Base-by-base conservation (phyloP, 2,888 invertebrate genomes). In the Sussaba pulchella region DNA sequence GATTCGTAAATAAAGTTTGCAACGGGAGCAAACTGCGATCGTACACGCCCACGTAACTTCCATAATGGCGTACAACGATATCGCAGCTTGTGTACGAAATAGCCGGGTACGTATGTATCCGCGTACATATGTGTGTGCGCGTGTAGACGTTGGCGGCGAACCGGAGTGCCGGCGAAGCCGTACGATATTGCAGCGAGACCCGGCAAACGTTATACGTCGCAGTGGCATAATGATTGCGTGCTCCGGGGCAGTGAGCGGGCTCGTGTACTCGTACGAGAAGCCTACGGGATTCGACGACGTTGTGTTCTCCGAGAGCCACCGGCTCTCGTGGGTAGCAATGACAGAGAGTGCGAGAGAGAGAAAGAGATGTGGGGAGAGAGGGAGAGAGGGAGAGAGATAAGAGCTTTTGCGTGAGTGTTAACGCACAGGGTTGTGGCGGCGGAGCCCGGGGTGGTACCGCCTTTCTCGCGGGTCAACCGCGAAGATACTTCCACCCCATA, bases 1-100 rank as follows among this genome's bases (percentile, higher is more conserved):
- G 87, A 89, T 91, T 90, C 89, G 88, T 90, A 91, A 91, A 90
- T 90, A 90, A 90, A 91, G 89, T 90, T 89, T 88, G 90, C 89
- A 90, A 88, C n/a, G 81, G 85, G 86, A 87, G 88, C 87, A 88
- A 89, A 91, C 90, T 90, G 90, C 90, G 88, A 89, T 90, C 86
- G 89, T 87, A 85, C 89, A 88, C 89, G 91, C 90, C 90, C 90
- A 91, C 90, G 86, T 89, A 89, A 89, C 90, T 91, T 88, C 87
- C 89, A 89, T 91, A 90, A 91, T 91, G 90, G 90, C 89, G 90
- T 88, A 89, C 88, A 89, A 88, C 89, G 89, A 91, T 91, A 89
- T 87, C 85, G 87, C 69, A 72, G 21, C 54, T 61, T 66, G 66
- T 24, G 71, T 66, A 66, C 50, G 61, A 47, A 59, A 31, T 26